These are phyloP conservation scores for Fopius arisanus DNA, from an alignment of 1,140 invertebrate genomes.

Conservation along the genomic window DNA sequence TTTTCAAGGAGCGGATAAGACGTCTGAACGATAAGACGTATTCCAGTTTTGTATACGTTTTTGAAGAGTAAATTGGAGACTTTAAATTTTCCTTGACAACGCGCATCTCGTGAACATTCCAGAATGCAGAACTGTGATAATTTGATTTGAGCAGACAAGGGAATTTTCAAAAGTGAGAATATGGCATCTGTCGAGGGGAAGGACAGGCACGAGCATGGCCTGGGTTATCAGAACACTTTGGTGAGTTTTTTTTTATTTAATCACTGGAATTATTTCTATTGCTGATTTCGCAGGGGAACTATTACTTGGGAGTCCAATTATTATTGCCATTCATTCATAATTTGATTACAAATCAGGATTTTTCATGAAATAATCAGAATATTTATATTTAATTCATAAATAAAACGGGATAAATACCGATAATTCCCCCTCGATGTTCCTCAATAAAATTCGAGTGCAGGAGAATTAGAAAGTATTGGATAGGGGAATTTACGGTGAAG, in stretches of 20 bases:
- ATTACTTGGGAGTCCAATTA: too few species aligned
- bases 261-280: background rate
- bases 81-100: background rate
- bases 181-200: background rate
- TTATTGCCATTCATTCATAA: too few species aligned
- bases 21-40: background rate
- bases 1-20: constrained; percentile 12
- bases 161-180: background rate
- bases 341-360: too few species aligned
- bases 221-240: constrained; percentile 83
- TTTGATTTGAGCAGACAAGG: background rate
- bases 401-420: background rate
- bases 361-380: too few species aligned
- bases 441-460: too few species aligned
- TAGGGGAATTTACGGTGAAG: too few species aligned
- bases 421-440: too few species aligned
- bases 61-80: background rate
- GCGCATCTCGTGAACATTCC: background rate
- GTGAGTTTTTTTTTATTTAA: constrained; percentile 72
- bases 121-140: background rate
- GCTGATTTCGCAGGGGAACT: background rate
- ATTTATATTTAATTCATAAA: background rate
- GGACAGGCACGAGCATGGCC: constrained; percentile 69
- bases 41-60: background rate
- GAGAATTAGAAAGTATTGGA: too few species aligned